phyloP scores from a whole-genome alignment of 1,140 invertebrate genomes.

The Panulirus ornatus region DNA sequence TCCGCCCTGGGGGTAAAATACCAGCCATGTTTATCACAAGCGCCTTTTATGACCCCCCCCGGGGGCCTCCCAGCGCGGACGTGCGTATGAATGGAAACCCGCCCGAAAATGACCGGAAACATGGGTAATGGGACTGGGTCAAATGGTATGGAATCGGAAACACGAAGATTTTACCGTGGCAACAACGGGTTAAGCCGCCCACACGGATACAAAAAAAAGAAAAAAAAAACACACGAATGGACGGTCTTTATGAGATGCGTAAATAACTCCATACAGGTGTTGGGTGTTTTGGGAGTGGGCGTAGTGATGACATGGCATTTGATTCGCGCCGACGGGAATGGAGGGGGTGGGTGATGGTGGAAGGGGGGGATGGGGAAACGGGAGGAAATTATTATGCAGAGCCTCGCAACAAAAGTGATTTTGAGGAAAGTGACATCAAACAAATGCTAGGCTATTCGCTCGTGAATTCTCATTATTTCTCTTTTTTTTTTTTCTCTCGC shows the following conservation, averaged over 20 bases:
- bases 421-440: slow-evolving; percentile 8
- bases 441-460: too few relatives aligned
- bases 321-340: neutral
- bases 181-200: neutral
- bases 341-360: slow-evolving; percentile 11
- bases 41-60: neutral
- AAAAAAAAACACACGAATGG: neutral
- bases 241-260: too few relatives aligned
- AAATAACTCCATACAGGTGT: too few relatives aligned
- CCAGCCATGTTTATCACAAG: neutral
- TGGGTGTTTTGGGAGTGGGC: too few relatives aligned
- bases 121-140: neutral
- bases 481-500: too few relatives aligned
- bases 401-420: slow-evolving; percentile 3
- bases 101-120: neutral
- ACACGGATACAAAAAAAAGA: neutral
- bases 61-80: too few relatives aligned
- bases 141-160: neutral
- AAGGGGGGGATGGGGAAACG: neutral
- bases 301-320: neutral
- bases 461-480: too few relatives aligned
- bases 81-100: too few relatives aligned
- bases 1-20: neutral
- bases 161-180: neutral
- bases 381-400: neutral